These are phyloP conservation scores for Apoderus coryli DNA, from an alignment of 2,888 invertebrate genomes.

Conservation along the genomic window DNA sequence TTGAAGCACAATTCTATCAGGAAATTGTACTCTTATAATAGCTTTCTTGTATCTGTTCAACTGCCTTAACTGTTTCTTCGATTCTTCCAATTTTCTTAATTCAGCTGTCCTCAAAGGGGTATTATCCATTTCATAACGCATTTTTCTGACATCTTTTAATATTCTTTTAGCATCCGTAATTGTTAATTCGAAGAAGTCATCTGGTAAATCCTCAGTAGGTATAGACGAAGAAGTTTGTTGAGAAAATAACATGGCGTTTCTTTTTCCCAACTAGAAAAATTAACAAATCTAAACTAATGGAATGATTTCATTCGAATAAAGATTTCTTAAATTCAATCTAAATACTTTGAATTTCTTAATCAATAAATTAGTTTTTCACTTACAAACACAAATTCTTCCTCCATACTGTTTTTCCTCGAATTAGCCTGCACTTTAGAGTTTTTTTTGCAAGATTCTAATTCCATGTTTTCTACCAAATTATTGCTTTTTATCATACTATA, in stretches of 20 bases:
- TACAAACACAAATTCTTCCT: slow-evolving; percentile 33
- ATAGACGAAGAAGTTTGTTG: slow-evolving; percentile 44
- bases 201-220: slow-evolving; percentile 58
- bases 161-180: slow-evolving; percentile 67
- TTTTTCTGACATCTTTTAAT: slow-evolving; percentile 55
- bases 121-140: slow-evolving; percentile 49
- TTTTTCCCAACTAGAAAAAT: slow-evolving; percentile 48
- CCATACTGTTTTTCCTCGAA: slow-evolving; percentile 14
- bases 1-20: slow-evolving; percentile 73
- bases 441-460: slow-evolving; percentile 17
- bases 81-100: slow-evolving; percentile 43
- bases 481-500: slow-evolving; percentile 9
- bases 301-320: slow-evolving; percentile 5
- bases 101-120: slow-evolving; percentile 56
- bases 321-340: slow-evolving; percentile 1
- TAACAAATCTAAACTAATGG: slow-evolving; percentile 8
- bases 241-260: slow-evolving; percentile 62
- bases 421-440: slow-evolving; percentile 14
- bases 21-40: slow-evolving; percentile 75
- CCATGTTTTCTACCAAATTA: slow-evolving; percentile 18
- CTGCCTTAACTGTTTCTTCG: slow-evolving; percentile 39
- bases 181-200: slow-evolving; percentile 80
- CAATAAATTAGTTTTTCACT: slow-evolving; percentile 15
- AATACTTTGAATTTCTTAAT: slow-evolving; percentile 1
- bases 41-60: slow-evolving; percentile 57